phyloP scores from a whole-genome alignment of 2,113 vertebrate genomes.

The Fregetta grallaria region DNA sequence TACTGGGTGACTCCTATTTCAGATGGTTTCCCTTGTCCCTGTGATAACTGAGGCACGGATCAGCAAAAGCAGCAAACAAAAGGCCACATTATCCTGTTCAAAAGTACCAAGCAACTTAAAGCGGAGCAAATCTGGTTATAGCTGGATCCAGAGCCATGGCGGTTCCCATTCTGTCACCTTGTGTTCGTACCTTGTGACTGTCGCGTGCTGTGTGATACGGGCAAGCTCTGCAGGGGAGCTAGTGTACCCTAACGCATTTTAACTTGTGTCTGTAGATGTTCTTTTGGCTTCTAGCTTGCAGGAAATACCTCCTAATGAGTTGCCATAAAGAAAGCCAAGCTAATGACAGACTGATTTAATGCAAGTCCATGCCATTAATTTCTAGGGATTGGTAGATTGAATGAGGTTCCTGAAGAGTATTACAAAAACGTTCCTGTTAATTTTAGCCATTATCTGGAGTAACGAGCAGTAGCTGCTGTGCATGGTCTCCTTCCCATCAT shows the following conservation, averaged over 20 bases:
- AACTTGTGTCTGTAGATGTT: background rate
- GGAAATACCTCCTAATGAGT: constrained; percentile 46
- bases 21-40: background rate
- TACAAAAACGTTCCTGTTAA: constrained; percentile 28
- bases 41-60: background rate
- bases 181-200: background rate
- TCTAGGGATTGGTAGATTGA: constrained; percentile 33
- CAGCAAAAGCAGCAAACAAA: background rate
- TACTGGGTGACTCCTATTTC: background rate
- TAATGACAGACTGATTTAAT: constrained; percentile 57
- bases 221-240: background rate
- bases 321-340: background rate
- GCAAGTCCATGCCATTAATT: constrained; percentile 49
- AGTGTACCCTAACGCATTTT: background rate
- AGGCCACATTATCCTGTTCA: background rate
- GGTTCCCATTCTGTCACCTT: background rate
- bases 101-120: background rate
- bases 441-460: constrained; percentile 30
- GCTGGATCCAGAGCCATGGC: background rate
- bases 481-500: background rate
- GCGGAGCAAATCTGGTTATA: background rate
- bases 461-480: constrained; percentile 36
- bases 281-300: constrained; percentile 12
- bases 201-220: background rate
- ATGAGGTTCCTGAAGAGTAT: constrained; percentile 36